Percentiles rank a stretch among this genome's conserved stretches.
Conservation (phyloP, 2,797 vertebrate species). For the Chaenodraco wilsoni region DNA sequence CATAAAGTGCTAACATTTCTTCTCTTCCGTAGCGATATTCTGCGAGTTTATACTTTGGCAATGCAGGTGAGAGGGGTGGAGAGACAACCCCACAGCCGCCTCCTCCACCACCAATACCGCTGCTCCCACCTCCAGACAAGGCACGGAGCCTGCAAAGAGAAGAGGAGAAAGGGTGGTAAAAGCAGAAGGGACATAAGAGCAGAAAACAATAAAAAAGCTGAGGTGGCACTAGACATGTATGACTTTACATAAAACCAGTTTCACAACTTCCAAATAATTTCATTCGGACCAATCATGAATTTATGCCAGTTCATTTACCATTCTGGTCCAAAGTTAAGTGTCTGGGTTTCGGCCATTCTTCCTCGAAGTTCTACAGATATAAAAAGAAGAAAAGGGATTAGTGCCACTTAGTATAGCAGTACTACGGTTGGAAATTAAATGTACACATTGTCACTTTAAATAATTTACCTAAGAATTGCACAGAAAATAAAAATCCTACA, state of each 20-base stretch:
- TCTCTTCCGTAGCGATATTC: constrained; percentile 99
- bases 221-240: constrained; percentile 28
- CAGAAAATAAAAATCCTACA: background rate
- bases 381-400: constrained; percentile 40
- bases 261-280: constrained; percentile 47
- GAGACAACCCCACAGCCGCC: constrained; percentile 88
- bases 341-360: constrained; percentile 99
- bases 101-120: constrained; percentile 81
- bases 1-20: constrained; percentile 99
- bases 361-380: constrained; percentile 80
- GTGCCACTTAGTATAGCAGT: background rate
- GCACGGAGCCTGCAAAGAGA: constrained; percentile 90
- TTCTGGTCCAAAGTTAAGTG: constrained; percentile 99
- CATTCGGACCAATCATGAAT: constrained; percentile 8
- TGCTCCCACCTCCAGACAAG: constrained; percentile 90
- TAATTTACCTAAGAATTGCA: background rate
- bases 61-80: constrained; percentile 95
- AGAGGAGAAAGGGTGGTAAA: constrained; percentile 26
- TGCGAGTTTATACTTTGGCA: constrained; percentile 99
- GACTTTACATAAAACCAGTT: constrained; percentile 35
- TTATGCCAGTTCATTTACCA: constrained; percentile 86
- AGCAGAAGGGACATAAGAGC: constrained; percentile 36
- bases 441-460: background rate
- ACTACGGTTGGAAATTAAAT: background rate
- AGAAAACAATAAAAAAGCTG: constrained; percentile 15